Evolutionary conservation across 1,140 invertebrate genomes (phyloP).

Genomic region (Nasonia giraulti): DNA sequence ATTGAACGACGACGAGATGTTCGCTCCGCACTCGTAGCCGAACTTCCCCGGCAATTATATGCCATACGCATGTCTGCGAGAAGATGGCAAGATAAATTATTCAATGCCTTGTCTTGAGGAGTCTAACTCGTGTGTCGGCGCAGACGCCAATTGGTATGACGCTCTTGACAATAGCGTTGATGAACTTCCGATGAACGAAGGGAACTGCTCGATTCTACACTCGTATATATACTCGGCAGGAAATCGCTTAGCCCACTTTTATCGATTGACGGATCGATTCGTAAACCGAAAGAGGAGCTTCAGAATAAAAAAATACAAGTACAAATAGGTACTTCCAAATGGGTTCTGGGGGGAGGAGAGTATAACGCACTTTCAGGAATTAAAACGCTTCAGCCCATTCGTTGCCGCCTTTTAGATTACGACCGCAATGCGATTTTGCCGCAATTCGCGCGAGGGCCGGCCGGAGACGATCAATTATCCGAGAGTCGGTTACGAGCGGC

Average conservation of each 20-base stretch:
- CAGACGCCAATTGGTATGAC: neutral
- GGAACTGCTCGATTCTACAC: too few relatives aligned
- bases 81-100: conserved; percentile 37
- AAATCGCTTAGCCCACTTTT: neutral
- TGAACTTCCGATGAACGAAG: conserved; percentile 1
- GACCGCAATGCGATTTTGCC: conserved; percentile 11
- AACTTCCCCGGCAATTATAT: conserved; percentile 32
- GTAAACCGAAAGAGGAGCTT: too few relatives aligned
- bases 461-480: conserved; percentile 24
- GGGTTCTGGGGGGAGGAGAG: too few relatives aligned
- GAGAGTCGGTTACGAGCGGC: conserved; percentile 4
- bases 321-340: too few relatives aligned
- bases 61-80: neutral
- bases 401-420: conserved; percentile 2
- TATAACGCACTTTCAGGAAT: neutral
- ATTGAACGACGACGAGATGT: conserved; percentile 24
- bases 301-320: neutral
- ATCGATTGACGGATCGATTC: neutral
- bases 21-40: neutral
- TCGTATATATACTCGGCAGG: too few relatives aligned
- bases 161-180: neutral
- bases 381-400: neutral
- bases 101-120: conserved; percentile 24
- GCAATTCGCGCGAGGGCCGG: neutral
- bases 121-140: neutral